Conservation (phyloP, 23 tunicate genomes). For the Trididemnum clinides region DNA sequence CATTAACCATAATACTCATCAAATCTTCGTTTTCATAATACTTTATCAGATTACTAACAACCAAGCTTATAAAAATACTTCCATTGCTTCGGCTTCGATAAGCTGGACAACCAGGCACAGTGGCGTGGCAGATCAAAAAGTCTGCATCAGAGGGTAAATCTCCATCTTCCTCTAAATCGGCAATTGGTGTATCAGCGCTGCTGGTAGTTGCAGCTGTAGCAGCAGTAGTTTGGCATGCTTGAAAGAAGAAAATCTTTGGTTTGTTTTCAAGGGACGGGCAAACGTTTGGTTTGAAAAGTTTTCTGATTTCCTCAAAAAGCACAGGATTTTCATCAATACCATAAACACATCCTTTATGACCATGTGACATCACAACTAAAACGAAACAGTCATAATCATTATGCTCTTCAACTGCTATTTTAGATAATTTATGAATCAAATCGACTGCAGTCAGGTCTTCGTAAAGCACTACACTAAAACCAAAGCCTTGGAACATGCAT, state of each 20-base stretch:
- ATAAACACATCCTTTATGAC: constrained; percentile 62
- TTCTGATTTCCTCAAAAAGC: constrained; percentile 4
- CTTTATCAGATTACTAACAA: constrained; percentile 36
- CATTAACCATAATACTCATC: constrained; percentile 63
- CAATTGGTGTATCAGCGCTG: neutral
- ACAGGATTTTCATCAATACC: constrained; percentile 76
- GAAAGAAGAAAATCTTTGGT: constrained; percentile 76
- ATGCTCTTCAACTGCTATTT: constrained; percentile 9
- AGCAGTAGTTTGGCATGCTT: constrained; percentile 83
- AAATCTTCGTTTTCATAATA: constrained; percentile 43
- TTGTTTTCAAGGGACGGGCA: constrained; percentile 60
- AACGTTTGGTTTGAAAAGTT: constrained; percentile 33
- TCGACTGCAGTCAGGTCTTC: constrained; percentile 49
- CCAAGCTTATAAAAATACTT: constrained; percentile 35
- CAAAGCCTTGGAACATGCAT: constrained; percentile 40
- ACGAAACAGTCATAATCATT: constrained; percentile 50
- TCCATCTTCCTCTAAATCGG: constrained; percentile 43
- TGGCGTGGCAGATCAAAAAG: constrained; percentile 65
- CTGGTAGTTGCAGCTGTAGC: neutral
- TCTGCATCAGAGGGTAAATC: constrained; percentile 35
- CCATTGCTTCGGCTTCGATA: constrained; percentile 47
- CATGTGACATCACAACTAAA: constrained; percentile 68
- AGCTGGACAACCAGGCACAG: constrained; percentile 76
- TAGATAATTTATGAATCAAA: constrained; percentile 1
- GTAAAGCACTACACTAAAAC: constrained; percentile 37